phyloP scores from a whole-genome alignment of 2,888 invertebrate genomes.

The Gryllus longicercus region DNA sequence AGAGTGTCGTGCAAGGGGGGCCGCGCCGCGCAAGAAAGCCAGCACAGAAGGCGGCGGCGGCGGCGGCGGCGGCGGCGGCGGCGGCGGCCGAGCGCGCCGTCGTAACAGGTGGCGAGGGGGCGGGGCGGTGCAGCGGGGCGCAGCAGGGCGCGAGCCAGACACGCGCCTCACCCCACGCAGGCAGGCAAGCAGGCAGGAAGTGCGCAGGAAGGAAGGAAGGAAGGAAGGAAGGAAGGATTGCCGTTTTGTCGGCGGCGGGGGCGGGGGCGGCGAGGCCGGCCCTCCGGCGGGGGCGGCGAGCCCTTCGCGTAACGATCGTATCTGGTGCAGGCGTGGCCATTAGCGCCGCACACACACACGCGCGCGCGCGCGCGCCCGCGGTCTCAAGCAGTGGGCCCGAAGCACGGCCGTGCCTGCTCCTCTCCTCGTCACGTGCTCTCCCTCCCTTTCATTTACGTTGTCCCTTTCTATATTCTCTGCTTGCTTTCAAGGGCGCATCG shows the following conservation, averaged over 20 bases:
- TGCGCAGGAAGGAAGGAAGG: neutral
- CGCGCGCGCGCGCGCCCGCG: neutral
- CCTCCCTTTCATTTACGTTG: too few species aligned
- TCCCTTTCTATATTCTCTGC: too few species aligned
- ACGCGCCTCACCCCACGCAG: too few species aligned
- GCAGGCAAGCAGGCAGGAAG: neutral
- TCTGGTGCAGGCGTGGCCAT: neutral
- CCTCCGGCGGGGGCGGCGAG: neutral
- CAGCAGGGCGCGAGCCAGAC: too few species aligned
- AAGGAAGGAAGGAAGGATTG: neutral
- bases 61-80: neutral
- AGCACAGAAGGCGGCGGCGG: neutral
- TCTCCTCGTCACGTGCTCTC: neutral
- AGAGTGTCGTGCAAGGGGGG: neutral
- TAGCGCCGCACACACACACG: neutral
- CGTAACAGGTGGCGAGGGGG: neutral
- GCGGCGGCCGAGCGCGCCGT: neutral
- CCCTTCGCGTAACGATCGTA: slow-evolving; percentile 2
- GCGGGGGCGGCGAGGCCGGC: too few species aligned
- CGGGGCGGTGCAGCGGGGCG: neutral
- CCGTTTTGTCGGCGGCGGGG: neutral
- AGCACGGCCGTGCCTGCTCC: neutral
- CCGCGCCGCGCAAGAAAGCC: neutral
- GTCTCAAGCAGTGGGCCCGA: neutral
- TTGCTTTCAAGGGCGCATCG: too few species aligned